These are phyloP conservation scores for Penaeus monodon DNA, from an alignment of 2,888 invertebrate genomes.

Conservation along the genomic window DNA sequence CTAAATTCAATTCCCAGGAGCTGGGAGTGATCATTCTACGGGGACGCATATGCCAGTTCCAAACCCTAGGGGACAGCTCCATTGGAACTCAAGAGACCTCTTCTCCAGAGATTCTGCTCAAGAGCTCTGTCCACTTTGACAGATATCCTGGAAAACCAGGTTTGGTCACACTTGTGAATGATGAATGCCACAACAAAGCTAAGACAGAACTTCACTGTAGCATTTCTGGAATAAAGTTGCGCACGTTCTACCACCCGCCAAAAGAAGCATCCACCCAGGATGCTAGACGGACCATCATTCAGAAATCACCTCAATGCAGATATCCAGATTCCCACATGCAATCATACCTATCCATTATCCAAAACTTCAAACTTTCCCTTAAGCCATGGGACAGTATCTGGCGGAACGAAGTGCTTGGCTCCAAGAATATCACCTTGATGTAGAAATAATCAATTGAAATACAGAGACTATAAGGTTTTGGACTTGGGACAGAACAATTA, in stretches of 20 bases:
- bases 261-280: slow-evolving; percentile 33
- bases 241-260: slow-evolving; percentile 45
- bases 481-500: slow-evolving; percentile 76
- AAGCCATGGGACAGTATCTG: slow-evolving; percentile 76
- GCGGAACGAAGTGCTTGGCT: slow-evolving; percentile 76
- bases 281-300: slow-evolving; percentile 32
- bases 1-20: slow-evolving; percentile 22
- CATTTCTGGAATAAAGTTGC: slow-evolving; percentile 48
- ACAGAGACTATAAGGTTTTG: slow-evolving; percentile 75
- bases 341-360: slow-evolving; percentile 58
- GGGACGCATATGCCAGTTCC: neutral
- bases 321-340: slow-evolving; percentile 51
- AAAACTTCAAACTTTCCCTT: slow-evolving; percentile 70
- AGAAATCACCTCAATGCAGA: slow-evolving; percentile 39
- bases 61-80: slow-evolving; percentile 1
- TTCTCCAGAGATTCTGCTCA: slow-evolving; percentile 30
- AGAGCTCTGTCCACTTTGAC: slow-evolving; percentile 35
- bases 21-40: neutral
- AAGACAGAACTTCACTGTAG: slow-evolving; percentile 51
- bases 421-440: slow-evolving; percentile 72
- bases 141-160: slow-evolving; percentile 53
- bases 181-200: slow-evolving; percentile 41
- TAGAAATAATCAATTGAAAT: slow-evolving; percentile 75
- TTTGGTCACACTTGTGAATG: slow-evolving; percentile 53
- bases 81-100: neutral